Evolutionary conservation across 2,113 vertebrate genomes (phyloP).

Genomic region (Microcebus jonahi): DNA sequence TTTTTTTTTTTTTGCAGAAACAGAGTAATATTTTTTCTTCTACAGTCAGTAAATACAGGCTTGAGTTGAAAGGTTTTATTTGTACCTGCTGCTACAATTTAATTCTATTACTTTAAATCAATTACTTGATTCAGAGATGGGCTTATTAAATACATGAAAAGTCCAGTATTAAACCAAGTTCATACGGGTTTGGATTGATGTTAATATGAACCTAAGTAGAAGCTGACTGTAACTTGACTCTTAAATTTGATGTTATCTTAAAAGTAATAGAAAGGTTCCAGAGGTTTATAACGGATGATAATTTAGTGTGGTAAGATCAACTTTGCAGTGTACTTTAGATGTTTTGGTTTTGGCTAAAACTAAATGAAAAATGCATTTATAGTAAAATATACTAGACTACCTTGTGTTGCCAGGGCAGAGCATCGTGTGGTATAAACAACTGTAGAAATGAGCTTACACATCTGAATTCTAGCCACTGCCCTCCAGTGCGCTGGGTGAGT

Average conservation of each 20-base stretch:
- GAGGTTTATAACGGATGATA: neutral
- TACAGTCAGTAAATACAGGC: neutral
- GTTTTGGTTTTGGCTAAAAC: neutral
- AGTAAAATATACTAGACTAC: neutral
- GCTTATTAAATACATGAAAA: neutral
- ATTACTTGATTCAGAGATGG: neutral
- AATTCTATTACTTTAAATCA: neutral
- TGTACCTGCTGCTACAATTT: neutral
- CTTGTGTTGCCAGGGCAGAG: neutral
- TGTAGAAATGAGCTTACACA: rapidly evolving
- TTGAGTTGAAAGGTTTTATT: neutral
- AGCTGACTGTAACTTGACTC: neutral
- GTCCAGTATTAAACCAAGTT: neutral
- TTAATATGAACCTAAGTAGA: neutral
- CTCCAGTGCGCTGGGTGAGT: rapidly evolving
- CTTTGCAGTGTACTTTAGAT: neutral
- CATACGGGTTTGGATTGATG: neutral
- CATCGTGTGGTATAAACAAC: neutral
- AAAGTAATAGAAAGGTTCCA: neutral
- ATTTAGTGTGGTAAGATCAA: neutral
- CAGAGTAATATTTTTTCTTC: neutral
- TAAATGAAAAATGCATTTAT: neutral
- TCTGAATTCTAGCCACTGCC: no score
- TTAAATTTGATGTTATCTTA: neutral
- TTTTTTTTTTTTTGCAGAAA: neutral